These are phyloP conservation scores for Molanna angustata DNA, from an alignment of 2,888 invertebrate genomes.

Conservation along the genomic window DNA sequence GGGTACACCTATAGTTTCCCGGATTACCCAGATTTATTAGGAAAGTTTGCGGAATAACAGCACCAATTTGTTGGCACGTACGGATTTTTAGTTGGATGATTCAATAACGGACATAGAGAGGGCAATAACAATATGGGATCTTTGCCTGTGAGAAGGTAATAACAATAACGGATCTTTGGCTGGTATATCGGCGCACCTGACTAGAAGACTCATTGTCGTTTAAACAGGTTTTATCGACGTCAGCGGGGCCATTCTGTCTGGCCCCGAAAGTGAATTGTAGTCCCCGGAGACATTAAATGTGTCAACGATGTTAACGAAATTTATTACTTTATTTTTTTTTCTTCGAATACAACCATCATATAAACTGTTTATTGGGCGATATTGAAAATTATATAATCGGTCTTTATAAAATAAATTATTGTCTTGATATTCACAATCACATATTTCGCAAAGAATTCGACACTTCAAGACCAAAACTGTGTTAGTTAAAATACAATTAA, in stretches of 20 bases:
- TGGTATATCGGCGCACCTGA: slow-evolving; percentile 31
- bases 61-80: slow-evolving; percentile 31
- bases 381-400: no score
- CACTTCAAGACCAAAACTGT: no score
- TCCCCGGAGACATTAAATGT: not conserved
- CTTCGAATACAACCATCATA: no score
- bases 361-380: no score
- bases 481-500: no score
- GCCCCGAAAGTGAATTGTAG: not conserved
- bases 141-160: not conserved
- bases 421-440: no score
- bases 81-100: slow-evolving; percentile 26
- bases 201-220: slow-evolving; percentile 27
- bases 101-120: slow-evolving; percentile 26
- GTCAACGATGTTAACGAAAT: not conserved
- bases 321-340: not conserved
- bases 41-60: slow-evolving; percentile 19
- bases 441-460: no score
- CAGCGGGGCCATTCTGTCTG: slow-evolving; percentile 9
- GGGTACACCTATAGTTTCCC: slow-evolving; percentile 4
- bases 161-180: slow-evolving; percentile 16
- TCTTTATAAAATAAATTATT: no score
- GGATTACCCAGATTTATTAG: slow-evolving; percentile 22
- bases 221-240: slow-evolving; percentile 29
- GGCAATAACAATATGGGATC: slow-evolving; percentile 13